phyloP scores from a whole-genome alignment of 2,797 vertebrate species.

The Naso thynnoides region DNA sequence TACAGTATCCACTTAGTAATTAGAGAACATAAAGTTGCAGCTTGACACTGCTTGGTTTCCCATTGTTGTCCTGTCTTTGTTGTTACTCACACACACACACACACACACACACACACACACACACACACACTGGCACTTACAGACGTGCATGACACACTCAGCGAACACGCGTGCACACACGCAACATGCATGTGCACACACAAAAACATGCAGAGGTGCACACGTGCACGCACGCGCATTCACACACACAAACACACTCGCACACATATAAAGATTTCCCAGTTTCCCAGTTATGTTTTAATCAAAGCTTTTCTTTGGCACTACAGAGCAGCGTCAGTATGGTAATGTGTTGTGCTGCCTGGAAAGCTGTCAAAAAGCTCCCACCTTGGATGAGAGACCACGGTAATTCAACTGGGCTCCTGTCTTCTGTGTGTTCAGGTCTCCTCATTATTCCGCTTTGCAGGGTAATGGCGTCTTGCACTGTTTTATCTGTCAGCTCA shows the following conservation, averaged over 20 bases:
- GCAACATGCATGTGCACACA: conserved; percentile 22
- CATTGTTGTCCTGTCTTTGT: conserved; percentile 84
- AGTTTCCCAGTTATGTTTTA: conserved; percentile 87
- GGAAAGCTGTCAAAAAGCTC: conserved; percentile 88
- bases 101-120: conserved; percentile 33
- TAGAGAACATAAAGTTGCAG: conserved; percentile 85
- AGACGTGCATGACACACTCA: conserved; percentile 3
- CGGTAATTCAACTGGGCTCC: conserved; percentile 87
- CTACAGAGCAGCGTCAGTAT: conserved; percentile 86
- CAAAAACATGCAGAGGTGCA: no score
- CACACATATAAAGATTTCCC: conserved; percentile 83
- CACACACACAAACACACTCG: conserved; percentile 58
- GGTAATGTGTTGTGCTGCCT: conserved; percentile 88
- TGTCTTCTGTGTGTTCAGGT: conserved; percentile 86
- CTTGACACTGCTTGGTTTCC: conserved; percentile 84
- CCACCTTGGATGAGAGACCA: conserved; percentile 87
- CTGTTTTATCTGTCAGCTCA: conserved; percentile 88
- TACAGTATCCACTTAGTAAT: conserved; percentile 81
- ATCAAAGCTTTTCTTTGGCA: conserved; percentile 88
- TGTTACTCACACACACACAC: conserved; percentile 63
- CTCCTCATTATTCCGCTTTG: conserved; percentile 88
- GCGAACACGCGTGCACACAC: neutral
- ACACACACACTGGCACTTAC: conserved; percentile 6
- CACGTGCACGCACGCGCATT: conserved; percentile 26
- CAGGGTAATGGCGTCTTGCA: conserved; percentile 86